Evolutionary conservation across 2,797 vertebrate species (phyloP), one percentile per base, ranked within the genome.

Genomic region (Moxostoma hubbsi): DNA sequence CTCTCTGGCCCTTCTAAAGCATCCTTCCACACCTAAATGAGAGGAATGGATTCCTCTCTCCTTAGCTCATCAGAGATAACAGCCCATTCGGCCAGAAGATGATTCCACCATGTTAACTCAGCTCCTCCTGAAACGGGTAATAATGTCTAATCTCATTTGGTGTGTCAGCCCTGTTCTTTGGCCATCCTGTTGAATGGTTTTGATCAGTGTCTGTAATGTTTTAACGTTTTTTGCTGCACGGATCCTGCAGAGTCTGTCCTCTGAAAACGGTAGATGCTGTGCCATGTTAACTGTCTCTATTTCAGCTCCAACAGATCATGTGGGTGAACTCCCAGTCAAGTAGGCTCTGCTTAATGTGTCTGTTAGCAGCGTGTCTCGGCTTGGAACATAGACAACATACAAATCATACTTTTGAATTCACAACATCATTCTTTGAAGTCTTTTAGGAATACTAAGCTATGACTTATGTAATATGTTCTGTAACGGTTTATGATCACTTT

Each of bases 221-320:
- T 18, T 13, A 51, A 76, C 18, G 46, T 43, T 7, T 49, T 81
- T 79, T 50, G 45, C 66, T 49, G 66, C 18, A 10, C 50, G 9
- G 4, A 79, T 77, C 4, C 1, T 2, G 4, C 8, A 5, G 5
- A 66, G 59, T 11, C 51, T 68, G 10, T 75, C 75, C 1, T 9
- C 75, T 55, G 81, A 83, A 8, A 83, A 75, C 2, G 74, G 77
- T 36, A 82, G 6, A 59, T 77, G 73, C 1, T 79, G 61, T 5
- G 70, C 16, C 80, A 77, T 77, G 45, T 82, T 82, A 4, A 84
- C 57, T 4, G 58, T 75, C 16, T 76, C 81, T 15, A 66, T 49
- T 80, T 86, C 80, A 12, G 62, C 13, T 18, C 81, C 70, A 9
- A 81, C 63, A 16, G 80, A 63, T 10, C 59, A 24, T 4, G 10